phyloP scores from a whole-genome alignment of 2,888 invertebrate genomes.

The Dolichopus griseipennis region DNA sequence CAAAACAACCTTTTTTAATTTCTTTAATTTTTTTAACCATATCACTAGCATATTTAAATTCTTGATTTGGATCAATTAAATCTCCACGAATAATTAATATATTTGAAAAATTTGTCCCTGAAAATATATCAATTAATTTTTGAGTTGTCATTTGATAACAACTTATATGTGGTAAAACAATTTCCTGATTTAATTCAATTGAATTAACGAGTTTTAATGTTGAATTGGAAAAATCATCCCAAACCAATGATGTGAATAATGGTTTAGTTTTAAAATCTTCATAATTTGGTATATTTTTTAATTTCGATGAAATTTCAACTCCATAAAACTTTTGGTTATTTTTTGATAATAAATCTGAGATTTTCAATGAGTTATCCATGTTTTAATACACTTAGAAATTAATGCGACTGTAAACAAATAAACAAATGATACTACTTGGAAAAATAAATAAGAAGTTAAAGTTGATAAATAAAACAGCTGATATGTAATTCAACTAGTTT shows the following conservation, averaged over 20 bases:
- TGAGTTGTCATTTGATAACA: constrained; percentile 18
- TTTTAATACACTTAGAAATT: too few relatives aligned
- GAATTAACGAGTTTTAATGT: not conserved
- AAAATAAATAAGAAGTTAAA: not conserved
- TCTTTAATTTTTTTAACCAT: constrained; percentile 17
- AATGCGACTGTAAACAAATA: not conserved
- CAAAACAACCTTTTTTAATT: constrained; percentile 11
- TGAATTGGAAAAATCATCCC: constrained; percentile 12
- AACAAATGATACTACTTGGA: not conserved
- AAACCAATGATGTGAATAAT: constrained; percentile 18
- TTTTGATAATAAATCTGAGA: not conserved
- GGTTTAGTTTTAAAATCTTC: constrained; percentile 18
- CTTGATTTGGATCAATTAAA: constrained; percentile 14
- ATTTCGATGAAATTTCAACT: constrained; percentile 18
- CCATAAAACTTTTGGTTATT: constrained; percentile 20
- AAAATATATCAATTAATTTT: constrained; percentile 10
- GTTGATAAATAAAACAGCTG: not conserved
- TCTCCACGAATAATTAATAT: constrained; percentile 19
- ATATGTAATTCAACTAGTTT: too few relatives aligned
- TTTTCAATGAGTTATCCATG: too few relatives aligned
- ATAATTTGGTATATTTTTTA: constrained; percentile 10
- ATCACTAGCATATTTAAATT: constrained; percentile 16
- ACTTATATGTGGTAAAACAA: constrained; percentile 17
- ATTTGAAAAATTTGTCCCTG: constrained; percentile 13
- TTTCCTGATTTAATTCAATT: constrained; percentile 7